phyloP scores from a whole-genome alignment of 2,797 vertebrate genomes.

The Karalla daura region DNA sequence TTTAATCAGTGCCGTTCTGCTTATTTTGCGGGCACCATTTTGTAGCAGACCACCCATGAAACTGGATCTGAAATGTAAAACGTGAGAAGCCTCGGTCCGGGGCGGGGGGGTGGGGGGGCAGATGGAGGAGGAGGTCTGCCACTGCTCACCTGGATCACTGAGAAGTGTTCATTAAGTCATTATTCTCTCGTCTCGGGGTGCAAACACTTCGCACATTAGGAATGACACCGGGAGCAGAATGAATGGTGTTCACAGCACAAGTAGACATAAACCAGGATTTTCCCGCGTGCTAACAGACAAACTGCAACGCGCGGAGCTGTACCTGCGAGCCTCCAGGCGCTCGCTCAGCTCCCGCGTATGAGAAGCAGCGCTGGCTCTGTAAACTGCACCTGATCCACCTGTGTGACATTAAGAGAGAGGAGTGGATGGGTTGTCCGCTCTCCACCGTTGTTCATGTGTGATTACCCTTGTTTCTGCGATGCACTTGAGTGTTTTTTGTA shows the following conservation, averaged over 20 bases:
- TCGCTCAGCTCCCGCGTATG: slow-evolving; percentile 19
- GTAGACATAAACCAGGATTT: neutral
- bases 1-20: slow-evolving; percentile 10
- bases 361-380: slow-evolving; percentile 40
- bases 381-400: slow-evolving; percentile 54
- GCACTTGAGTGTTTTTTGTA: slow-evolving; percentile 44
- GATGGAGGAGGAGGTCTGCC: neutral
- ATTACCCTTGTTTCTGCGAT: slow-evolving; percentile 52
- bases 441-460: slow-evolving; percentile 41
- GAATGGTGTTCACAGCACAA: neutral
- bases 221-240: neutral
- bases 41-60: neutral
- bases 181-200: neutral
- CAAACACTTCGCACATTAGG: neutral
- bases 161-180: neutral
- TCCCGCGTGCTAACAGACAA: slow-evolving; percentile 16
- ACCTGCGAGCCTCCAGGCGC: slow-evolving; percentile 31
- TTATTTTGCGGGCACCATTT: neutral
- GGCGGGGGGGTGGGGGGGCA: too few species aligned
- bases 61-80: neutral
- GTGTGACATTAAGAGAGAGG: slow-evolving; percentile 62
- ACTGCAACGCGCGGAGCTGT: slow-evolving; percentile 9
- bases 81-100: too few species aligned
- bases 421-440: slow-evolving; percentile 46
- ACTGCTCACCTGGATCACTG: neutral